Evolutionary conservation across 2,113 vertebrate species (phyloP).

Genomic region (Lophotis ruficrista): DNA sequence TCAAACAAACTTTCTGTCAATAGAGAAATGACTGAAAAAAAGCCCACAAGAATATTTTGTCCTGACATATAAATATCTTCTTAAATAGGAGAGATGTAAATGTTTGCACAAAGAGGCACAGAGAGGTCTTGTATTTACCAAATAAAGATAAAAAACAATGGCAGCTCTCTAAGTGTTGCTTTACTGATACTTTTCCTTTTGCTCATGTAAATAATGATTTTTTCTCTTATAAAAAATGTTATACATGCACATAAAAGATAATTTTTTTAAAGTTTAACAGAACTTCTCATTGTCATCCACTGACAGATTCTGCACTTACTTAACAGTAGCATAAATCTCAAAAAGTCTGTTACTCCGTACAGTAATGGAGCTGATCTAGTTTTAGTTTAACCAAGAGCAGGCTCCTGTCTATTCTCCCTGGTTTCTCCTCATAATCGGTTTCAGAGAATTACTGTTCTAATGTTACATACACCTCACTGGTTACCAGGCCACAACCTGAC

Average conservation of each 20-base stretch:
- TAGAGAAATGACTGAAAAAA: background rate
- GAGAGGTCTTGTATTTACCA: background rate
- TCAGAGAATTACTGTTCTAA: slow-evolving; percentile 54
- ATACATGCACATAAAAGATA: background rate
- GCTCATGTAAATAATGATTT: background rate
- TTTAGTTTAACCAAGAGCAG: slow-evolving; percentile 41
- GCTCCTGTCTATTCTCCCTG: background rate
- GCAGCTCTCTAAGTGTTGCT: background rate
- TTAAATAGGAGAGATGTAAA: background rate
- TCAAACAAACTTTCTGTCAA: background rate
- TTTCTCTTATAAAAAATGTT: background rate
- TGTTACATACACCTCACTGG: slow-evolving; percentile 50
- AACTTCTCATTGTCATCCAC: background rate
- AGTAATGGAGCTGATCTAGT: background rate
- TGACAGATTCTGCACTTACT: background rate
- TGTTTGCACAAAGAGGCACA: background rate
- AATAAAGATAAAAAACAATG: background rate
- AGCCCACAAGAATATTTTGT: rapidly evolving
- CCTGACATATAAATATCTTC: background rate
- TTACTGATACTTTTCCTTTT: background rate
- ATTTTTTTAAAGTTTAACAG: background rate
- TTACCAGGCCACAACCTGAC: slow-evolving; percentile 69
- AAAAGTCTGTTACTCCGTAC: background rate
- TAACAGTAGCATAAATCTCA: background rate
- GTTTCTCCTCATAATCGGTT: slow-evolving; percentile 23